Evolutionary conservation across 35 echinoderm and acorn worm species (phyloP).

Genomic region (Ophioderma brevispina): DNA sequence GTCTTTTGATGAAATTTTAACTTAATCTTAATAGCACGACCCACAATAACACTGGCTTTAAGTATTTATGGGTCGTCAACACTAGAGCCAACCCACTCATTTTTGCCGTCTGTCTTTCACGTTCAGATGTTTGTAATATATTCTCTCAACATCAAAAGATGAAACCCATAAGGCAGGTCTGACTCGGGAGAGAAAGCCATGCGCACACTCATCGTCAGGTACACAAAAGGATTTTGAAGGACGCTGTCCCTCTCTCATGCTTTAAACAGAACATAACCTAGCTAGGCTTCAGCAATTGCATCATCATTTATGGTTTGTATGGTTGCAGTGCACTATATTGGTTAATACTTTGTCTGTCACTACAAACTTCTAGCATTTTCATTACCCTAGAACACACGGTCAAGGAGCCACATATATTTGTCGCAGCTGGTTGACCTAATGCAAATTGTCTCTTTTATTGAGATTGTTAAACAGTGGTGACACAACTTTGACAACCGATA

Average conservation of each 20-base stretch:
- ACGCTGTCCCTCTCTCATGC: not conserved
- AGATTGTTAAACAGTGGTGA: too few relatives aligned
- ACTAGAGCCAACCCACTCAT: not conserved
- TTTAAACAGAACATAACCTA: not conserved
- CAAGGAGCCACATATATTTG: too few relatives aligned
- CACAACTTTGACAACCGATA: too few relatives aligned
- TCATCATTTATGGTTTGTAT: not conserved
- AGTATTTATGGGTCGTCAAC: too few relatives aligned
- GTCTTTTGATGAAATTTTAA: too few relatives aligned
- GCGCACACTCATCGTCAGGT: constrained; percentile 30
- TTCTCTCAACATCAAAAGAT: constrained; percentile 16
- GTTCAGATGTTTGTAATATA: constrained; percentile 48
- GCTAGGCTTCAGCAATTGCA: constrained; percentile 2
- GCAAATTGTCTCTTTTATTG: too few relatives aligned
- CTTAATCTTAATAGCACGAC: too few relatives aligned
- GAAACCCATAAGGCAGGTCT: constrained; percentile 24
- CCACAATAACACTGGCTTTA: too few relatives aligned
- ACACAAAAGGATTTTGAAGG: not conserved
- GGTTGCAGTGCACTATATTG: not conserved
- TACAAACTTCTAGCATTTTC: too few relatives aligned
- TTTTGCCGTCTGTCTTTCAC: constrained; percentile 27
- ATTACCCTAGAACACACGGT: too few relatives aligned
- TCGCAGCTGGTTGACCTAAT: too few relatives aligned
- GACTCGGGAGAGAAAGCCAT: too few relatives aligned
- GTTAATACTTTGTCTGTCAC: not conserved